phyloP scores from a whole-genome alignment of 2,797 vertebrate species.

The Sebastes matsubarae region DNA sequence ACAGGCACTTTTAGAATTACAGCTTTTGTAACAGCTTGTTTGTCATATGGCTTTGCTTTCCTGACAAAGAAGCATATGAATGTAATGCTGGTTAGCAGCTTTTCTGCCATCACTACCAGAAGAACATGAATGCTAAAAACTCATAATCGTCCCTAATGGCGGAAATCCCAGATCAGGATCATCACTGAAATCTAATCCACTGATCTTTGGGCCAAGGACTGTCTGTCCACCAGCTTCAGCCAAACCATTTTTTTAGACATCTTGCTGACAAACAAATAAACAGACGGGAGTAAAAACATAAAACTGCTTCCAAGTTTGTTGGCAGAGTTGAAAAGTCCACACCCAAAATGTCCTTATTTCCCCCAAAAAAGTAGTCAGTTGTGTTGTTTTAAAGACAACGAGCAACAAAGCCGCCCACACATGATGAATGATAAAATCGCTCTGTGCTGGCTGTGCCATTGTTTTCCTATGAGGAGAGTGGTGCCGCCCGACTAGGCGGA shows the following conservation, averaged over 20 bases:
- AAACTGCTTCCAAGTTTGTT: constrained; percentile 66
- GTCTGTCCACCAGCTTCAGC: constrained; percentile 48
- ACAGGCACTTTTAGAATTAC: constrained; percentile 10
- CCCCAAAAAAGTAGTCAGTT: constrained; percentile 17
- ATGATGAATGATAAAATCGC: too few relatives aligned
- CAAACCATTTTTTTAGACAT: constrained; percentile 57
- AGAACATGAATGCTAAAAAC: constrained; percentile 40
- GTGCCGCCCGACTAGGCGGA: too few relatives aligned
- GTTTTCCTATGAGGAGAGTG: too few relatives aligned
- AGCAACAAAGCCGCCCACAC: not conserved
- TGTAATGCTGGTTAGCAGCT: constrained; percentile 24
- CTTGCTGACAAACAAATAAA: constrained; percentile 62
- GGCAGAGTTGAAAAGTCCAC: constrained; percentile 52
- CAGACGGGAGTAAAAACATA: constrained; percentile 62
- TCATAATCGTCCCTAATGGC: constrained; percentile 57
- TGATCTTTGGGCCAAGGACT: constrained; percentile 73
- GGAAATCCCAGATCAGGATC: constrained; percentile 68
- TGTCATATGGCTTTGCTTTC: constrained; percentile 31
- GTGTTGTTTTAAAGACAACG: not conserved
- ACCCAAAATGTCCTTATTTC: constrained; percentile 27
- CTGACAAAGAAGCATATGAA: constrained; percentile 43
- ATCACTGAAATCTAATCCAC: constrained; percentile 64
- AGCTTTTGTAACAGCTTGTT: constrained; percentile 35
- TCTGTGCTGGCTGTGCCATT: too few relatives aligned
- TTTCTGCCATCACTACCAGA: constrained; percentile 14